phyloP scores from a whole-genome alignment of 2,888 invertebrate species.

The Perizoma flavofasciatum region DNA sequence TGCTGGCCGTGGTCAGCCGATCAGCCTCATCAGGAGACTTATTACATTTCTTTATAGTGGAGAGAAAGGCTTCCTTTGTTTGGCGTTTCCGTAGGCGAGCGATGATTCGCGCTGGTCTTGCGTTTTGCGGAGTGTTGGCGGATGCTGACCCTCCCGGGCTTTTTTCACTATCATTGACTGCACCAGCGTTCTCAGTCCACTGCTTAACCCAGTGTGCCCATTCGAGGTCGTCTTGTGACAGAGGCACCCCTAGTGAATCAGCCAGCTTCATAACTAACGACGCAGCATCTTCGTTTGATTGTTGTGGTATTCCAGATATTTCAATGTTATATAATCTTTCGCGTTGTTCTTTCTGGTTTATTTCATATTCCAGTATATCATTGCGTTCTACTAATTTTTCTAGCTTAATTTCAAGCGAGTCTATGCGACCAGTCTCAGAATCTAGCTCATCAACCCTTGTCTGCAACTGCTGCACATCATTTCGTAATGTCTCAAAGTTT shows the following conservation, averaged over 20 bases:
- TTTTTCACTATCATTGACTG: neutral
- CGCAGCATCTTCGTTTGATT: neutral
- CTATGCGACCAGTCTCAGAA: neutral
- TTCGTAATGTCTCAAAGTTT: neutral
- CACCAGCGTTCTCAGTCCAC: neutral
- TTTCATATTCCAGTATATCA: neutral
- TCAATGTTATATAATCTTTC: neutral
- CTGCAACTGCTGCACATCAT: neutral
- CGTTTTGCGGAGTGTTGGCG: neutral
- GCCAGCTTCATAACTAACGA: neutral
- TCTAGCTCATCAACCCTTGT: neutral
- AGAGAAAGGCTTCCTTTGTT: neutral
- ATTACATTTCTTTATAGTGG: neutral
- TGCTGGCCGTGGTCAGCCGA: neutral
- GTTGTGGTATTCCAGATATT: conserved; percentile 1
- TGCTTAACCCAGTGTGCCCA: neutral
- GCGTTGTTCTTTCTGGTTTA: conserved; percentile 2
- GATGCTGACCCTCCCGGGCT: neutral
- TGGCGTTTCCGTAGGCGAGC: neutral
- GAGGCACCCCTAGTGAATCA: neutral
- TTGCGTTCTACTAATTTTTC: conserved; percentile 1
- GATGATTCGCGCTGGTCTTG: neutral
- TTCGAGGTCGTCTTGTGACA: neutral
- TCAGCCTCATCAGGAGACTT: neutral
- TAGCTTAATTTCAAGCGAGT: neutral